phyloP scores from a whole-genome alignment of 2,113 vertebrate species.

The Urocitellus parryii region DNA sequence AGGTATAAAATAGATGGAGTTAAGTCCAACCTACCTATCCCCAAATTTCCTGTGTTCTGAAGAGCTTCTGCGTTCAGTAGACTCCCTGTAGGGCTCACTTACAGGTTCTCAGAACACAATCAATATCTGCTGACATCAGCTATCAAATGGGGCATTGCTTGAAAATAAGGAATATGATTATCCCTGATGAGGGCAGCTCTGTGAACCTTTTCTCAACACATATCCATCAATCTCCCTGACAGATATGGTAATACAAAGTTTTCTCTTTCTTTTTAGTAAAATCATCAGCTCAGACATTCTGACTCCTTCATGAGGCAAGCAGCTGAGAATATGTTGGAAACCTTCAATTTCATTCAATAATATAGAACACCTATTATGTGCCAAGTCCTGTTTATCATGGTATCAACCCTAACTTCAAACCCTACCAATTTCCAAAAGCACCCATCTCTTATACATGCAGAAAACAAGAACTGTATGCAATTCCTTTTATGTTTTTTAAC shows the following conservation, averaged over 20 bases:
- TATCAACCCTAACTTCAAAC: background rate
- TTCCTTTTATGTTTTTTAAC: background rate
- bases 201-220: conserved; percentile 28
- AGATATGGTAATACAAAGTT: conserved; percentile 51
- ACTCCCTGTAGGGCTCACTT: background rate
- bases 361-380: background rate
- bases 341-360: background rate
- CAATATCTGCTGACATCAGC: conserved; percentile 57
- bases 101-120: conserved; percentile 52
- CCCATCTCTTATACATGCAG: background rate
- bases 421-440: background rate
- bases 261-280: background rate
- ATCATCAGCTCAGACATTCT: conserved; percentile 55
- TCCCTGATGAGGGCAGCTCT: conserved; percentile 41
- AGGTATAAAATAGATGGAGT: background rate
- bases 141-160: conserved; percentile 58
- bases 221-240: conserved; percentile 64
- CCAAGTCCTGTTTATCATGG: background rate
- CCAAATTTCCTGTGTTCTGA: background rate
- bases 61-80: background rate
- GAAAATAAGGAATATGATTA: conserved; percentile 75
- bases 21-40: background rate
- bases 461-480: background rate
- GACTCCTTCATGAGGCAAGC: conserved; percentile 49
- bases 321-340: conserved; percentile 7